These are phyloP conservation scores for Microcebus griseorufus DNA, from an alignment of 2,113 vertebrate genomes.

Conservation along the genomic window DNA sequence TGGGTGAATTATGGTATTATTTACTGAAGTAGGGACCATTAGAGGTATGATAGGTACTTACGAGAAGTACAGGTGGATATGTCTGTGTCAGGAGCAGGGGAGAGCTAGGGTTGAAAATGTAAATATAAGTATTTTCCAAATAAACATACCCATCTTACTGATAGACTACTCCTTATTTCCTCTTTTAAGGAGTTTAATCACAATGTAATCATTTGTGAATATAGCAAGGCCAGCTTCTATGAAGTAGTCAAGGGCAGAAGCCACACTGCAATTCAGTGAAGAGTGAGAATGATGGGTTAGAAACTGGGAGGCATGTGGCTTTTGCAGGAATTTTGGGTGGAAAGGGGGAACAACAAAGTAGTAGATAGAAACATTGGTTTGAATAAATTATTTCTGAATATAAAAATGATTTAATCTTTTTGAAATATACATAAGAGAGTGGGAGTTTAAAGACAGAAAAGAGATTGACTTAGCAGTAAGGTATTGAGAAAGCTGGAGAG, in stretches of 20 bases:
- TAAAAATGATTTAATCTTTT: background rate
- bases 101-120: background rate
- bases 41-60: background rate
- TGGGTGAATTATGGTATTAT: background rate
- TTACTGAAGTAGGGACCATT: background rate
- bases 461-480: background rate
- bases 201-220: background rate
- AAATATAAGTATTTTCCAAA: conserved; percentile 3
- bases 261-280: background rate
- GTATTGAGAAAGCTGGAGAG: background rate
- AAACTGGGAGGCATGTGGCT: background rate
- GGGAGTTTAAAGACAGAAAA: background rate
- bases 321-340: background rate
- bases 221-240: background rate
- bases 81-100: background rate
- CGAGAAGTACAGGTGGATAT: background rate
- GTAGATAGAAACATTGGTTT: background rate
- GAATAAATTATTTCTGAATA: background rate
- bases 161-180: background rate
- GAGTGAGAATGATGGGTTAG: background rate
- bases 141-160: background rate
- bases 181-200: background rate
- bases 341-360: background rate
- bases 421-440: background rate
- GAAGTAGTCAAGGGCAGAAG: background rate